Percentiles rank a stretch among this genome's conserved stretches.
Conservation (phyloP, 1,140 invertebrate genomes). For the Drosophila bifasciata region DNA sequence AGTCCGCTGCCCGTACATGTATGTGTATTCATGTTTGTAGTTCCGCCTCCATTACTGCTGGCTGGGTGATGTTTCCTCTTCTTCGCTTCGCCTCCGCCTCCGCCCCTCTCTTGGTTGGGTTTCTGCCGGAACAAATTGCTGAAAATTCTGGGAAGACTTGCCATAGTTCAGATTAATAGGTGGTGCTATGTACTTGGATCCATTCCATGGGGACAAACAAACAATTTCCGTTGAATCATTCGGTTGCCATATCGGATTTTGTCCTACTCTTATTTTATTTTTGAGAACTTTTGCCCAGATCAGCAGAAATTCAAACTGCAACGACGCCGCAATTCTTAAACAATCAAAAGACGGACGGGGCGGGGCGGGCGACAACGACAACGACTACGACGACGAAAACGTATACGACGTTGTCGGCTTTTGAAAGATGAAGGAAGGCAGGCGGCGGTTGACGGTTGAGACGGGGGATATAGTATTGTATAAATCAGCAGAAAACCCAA, state of each 20-base stretch:
- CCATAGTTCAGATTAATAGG: constrained; percentile 37
- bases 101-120: constrained; percentile 4
- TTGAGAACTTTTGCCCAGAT: constrained; percentile 60
- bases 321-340: constrained; percentile 77
- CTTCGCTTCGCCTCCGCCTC: constrained; percentile 9
- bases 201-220: constrained; percentile 49
- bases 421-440: constrained; percentile 31
- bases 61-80: constrained; percentile 4
- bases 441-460: not conserved
- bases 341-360: constrained; percentile 37
- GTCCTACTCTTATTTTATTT: constrained; percentile 14
- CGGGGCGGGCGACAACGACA: constrained; percentile 28
- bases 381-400: constrained; percentile 4
- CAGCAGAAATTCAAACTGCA: constrained; percentile 79
- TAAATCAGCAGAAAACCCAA: constrained; percentile 73
- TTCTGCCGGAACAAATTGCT: constrained; percentile 78
- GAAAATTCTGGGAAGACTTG: constrained; percentile 59
- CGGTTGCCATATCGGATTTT: constrained; percentile 33
- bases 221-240: constrained; percentile 66
- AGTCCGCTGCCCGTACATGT: constrained; percentile 4
- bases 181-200: constrained; percentile 8
- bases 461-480: constrained; percentile 62
- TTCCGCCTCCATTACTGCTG: constrained; percentile 27
- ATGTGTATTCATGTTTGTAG: constrained; percentile 4
- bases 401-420: constrained; percentile 40